A percentile compares a stretch with the other conserved stretches of the same genome.
Conservation (phyloP, 2,888 invertebrate species). For the Drosophila nigritarsus region DNA sequence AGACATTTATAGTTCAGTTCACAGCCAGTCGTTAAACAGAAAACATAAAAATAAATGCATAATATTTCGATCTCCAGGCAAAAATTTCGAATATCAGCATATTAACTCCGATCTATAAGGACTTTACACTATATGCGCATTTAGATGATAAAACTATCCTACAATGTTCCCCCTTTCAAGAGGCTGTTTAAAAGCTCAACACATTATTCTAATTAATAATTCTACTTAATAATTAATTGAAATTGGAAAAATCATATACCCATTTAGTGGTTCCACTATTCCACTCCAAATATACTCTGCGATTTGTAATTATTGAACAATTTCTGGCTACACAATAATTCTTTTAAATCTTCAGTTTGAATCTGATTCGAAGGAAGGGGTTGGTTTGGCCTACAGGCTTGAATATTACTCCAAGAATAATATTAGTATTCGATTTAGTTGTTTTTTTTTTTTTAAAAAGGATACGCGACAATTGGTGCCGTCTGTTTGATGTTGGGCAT, state of each 20-base stretch:
- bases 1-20: neutral
- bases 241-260: neutral
- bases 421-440: neutral
- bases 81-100: neutral
- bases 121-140: neutral
- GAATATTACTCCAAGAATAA: neutral
- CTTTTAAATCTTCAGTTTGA: neutral
- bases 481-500: conserved; percentile 92
- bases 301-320: neutral
- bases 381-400: neutral
- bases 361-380: no score
- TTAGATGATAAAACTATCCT: no score
- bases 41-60: neutral
- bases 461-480: conserved; percentile 94
- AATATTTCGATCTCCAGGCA: neutral
- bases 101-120: neutral
- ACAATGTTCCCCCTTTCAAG: neutral
- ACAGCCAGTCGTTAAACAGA: neutral
- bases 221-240: neutral
- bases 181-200: neutral
- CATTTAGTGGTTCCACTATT: neutral
- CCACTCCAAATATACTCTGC: no score
- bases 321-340: neutral
- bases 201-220: no score
- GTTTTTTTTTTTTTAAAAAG: conserved; percentile 86